phyloP scores from a whole-genome alignment of 2,888 invertebrate species.

The Rhagonycha fulva region DNA sequence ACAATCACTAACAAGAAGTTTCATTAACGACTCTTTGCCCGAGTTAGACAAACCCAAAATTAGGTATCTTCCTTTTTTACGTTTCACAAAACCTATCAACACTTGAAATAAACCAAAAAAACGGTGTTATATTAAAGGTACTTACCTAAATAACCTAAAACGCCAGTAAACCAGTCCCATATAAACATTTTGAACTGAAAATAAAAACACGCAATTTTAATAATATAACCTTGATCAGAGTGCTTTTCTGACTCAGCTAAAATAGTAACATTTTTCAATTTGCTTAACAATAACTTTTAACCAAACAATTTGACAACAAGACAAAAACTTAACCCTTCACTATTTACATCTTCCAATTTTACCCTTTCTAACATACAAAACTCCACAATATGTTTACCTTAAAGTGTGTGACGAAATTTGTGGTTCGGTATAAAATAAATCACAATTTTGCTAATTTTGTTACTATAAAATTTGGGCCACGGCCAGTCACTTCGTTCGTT shows the following conservation, averaged over 20 bases:
- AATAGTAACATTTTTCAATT: neutral
- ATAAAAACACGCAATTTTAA: slow-evolving; percentile 21
- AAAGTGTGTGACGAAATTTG: neutral
- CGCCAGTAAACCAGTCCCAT: slow-evolving; percentile 95
- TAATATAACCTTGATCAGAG: slow-evolving; percentile 34
- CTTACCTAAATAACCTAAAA: slow-evolving; percentile 91
- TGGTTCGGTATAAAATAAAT: neutral
- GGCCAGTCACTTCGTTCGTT: slow-evolving; percentile 1
- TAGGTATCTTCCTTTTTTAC: slow-evolving; percentile 50
- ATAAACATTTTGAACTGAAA: slow-evolving; percentile 74
- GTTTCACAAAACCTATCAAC: slow-evolving; percentile 41
- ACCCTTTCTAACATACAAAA: neutral
- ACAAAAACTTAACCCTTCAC: slow-evolving; percentile 7
- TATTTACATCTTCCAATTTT: neutral
- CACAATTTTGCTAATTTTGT: neutral
- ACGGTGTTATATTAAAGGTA: slow-evolving; percentile 32
- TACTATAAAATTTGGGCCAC: slow-evolving; percentile 5
- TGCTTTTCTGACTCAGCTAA: slow-evolving; percentile 36
- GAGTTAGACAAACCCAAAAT: slow-evolving; percentile 52
- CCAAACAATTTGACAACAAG: slow-evolving; percentile 16
- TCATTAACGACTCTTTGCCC: slow-evolving; percentile 53
- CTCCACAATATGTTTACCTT: neutral
- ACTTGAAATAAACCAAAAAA: slow-evolving; percentile 17
- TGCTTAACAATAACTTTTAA: neutral
- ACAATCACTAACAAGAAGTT: slow-evolving; percentile 51